These are phyloP conservation scores for Pomatostomus ruficeps DNA, from an alignment of 2,113 vertebrate genomes.

Conservation along the genomic window DNA sequence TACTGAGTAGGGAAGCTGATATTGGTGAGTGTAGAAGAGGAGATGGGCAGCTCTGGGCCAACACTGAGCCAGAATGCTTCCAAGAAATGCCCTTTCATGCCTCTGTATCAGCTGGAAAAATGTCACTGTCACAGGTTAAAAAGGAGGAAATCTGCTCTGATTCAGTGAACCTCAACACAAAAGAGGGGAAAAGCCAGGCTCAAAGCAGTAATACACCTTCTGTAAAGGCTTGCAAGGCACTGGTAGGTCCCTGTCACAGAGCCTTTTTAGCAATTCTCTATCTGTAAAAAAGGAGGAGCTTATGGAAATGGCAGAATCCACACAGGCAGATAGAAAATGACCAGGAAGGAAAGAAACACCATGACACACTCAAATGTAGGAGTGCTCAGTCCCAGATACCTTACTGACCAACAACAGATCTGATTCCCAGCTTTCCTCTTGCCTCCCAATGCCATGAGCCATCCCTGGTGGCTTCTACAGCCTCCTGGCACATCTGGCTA, in stretches of 20 bases:
- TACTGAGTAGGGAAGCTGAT: not conserved
- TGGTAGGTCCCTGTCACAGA: not conserved
- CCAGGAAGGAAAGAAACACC: not conserved
- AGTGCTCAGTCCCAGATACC: fast-evolving
- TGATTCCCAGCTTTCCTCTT: not conserved
- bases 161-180: not conserved
- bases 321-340: not conserved
- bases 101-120: not conserved
- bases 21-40: not conserved
- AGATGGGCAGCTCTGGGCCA: not conserved
- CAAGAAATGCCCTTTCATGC: not conserved
- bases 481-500: not conserved
- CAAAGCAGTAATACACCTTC: not conserved
- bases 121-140: not conserved
- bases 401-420: not conserved
- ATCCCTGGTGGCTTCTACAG: not conserved
- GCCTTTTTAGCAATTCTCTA: not conserved
- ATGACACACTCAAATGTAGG: not conserved
- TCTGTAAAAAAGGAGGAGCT: not conserved
- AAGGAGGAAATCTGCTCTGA: not conserved
- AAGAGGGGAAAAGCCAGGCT: not conserved
- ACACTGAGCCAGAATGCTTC: not conserved
- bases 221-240: not conserved
- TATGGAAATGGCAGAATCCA: not conserved
- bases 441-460: fast-evolving